Evolutionary conservation across 2,113 vertebrate species (phyloP).

Genomic region (Chroicocephalus ridibundus): DNA sequence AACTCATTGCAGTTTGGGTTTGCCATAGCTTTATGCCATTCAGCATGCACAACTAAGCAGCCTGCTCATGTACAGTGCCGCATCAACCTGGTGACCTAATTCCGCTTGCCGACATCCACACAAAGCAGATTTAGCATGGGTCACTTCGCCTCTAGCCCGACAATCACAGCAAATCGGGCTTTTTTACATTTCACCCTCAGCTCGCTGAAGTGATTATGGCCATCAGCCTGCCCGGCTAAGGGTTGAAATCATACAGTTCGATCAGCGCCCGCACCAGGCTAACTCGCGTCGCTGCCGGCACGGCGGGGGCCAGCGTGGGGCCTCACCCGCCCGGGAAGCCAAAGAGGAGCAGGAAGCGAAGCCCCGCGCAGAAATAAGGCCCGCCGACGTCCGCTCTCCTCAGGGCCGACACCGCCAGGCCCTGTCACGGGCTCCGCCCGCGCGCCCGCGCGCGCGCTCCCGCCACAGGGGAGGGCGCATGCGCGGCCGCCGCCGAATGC

Average conservation of each 20-base stretch:
- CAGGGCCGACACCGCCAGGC: background rate
- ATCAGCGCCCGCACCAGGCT: accelerated
- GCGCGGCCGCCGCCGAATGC: background rate
- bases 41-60: too few species aligned
- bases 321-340: background rate
- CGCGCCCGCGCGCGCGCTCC: background rate
- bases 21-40: background rate
- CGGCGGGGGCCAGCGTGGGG: accelerated
- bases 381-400: accelerated
- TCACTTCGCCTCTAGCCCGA: background rate
- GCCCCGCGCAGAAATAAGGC: accelerated
- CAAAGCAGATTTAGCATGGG: accelerated
- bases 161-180: too few species aligned
- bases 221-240: background rate
- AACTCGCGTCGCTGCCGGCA: background rate
- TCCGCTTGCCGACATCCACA: background rate
- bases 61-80: accelerated
- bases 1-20: background rate
- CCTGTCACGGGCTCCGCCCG: accelerated
- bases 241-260: accelerated
- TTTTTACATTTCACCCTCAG: accelerated
- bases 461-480: accelerated
- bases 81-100: too few species aligned
- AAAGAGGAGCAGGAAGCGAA: accelerated
- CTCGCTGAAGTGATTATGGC: too few species aligned